Evolutionary conservation across 2,113 vertebrate species (phyloP), one percentile per base, ranked within the genome.

Genomic region (Coracopsis vasa): DNA sequence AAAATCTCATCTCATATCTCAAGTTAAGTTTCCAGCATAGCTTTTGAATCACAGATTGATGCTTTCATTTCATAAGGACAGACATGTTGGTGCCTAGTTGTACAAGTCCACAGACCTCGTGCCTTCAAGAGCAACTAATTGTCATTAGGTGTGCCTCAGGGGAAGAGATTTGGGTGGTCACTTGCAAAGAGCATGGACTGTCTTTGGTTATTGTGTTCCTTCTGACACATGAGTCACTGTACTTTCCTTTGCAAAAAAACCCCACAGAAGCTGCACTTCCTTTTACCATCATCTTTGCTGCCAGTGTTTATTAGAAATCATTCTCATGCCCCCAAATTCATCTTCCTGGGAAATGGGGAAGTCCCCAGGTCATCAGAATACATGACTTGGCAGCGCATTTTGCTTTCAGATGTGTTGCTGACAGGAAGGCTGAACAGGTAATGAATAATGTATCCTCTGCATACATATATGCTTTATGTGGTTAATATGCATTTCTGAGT

Each of bases 241-340:
- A 83, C 86, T 97, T 95, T 95, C 90, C 79, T 96, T 62, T 53
- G 51, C 44, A 74, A 83, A 91, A 92, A 91, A 93, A 92, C 60
- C 33, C 21, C 56, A 14, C 28, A 56, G 27, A 73, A 79, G 69
- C 48, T 91, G 67, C 35, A 90, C 53, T 90, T 79, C 93, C 81
- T 94, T 92, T 96, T 94, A 81, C 67, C 62, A 80, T 87, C 13
- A 74, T 78, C 54, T 92, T 77, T 58, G 50, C 78, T 95, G 74
- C 86, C 71, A 66, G 64, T 72, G 39, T 86, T 94, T 82, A 89
- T 80, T 94, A 95, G 86, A 97, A 95, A 93, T 61, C 66, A 71
- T 72, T 58, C 88, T 90, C 3, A 4, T 78, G 86, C 62, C 86
- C 91, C 51, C 25, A 10, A 8, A 97, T 87, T 96, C 53, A 73